Percentiles rank a stretch among this genome's conserved stretches.
Conservation (phyloP, 2,888 invertebrate genomes). For the Mimachlamys varia region DNA sequence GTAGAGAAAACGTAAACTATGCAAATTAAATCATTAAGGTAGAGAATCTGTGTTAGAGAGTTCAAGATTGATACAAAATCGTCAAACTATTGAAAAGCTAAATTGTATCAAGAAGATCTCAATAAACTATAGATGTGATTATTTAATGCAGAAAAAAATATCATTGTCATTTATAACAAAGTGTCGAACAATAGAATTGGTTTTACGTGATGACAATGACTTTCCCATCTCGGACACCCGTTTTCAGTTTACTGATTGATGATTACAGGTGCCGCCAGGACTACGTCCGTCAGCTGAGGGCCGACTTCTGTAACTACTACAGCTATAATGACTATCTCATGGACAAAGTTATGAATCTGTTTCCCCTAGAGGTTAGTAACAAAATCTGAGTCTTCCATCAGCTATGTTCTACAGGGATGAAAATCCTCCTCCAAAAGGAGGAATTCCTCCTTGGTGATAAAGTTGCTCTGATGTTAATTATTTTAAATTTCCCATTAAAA, state of each 20-base stretch:
- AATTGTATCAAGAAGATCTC: background rate
- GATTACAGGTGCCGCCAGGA: conserved; percentile 88
- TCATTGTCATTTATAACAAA: background rate
- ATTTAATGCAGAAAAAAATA: background rate
- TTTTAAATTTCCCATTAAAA: too few species aligned
- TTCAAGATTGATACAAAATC: too few species aligned
- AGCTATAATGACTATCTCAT: conserved; percentile 98
- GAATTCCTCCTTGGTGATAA: too few species aligned
- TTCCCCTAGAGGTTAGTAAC: conserved; percentile 73
- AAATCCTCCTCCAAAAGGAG: too few species aligned
- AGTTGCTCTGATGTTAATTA: too few species aligned
- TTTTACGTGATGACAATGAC: too few species aligned
- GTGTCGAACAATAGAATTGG: too few species aligned
- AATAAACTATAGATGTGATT: background rate
- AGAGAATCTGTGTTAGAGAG: too few species aligned
- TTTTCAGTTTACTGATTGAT: background rate
- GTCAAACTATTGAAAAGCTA: background rate
- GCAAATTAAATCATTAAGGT: too few species aligned
- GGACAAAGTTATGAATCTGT: conserved; percentile 86
- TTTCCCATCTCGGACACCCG: too few species aligned
- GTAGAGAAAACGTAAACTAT: too few species aligned
- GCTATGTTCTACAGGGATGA: background rate
- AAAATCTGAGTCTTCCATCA: background rate
- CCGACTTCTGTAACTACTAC: conserved; percentile 96
- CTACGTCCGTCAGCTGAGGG: conserved; percentile 90